A percentile compares a stretch with the other conserved stretches of the same genome.
phyloP scores from a whole-genome alignment of 2,797 vertebrate species.

The Kryptolebias ocellatus region DNA sequence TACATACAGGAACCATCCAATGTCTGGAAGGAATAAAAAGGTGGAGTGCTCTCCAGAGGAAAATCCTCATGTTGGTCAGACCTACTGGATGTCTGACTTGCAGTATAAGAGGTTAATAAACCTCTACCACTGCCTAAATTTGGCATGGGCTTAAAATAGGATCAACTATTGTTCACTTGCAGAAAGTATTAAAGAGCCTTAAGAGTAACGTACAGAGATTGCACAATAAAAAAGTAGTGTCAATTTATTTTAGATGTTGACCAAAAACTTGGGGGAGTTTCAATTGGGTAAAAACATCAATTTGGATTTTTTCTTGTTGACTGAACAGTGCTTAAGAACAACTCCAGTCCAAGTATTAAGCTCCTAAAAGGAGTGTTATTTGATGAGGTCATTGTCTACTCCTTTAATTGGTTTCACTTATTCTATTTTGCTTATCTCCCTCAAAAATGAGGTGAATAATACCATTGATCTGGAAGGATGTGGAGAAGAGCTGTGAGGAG shows the following conservation, averaged over 20 bases:
- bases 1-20: constrained; percentile 31
- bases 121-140: constrained; percentile 81
- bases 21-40: constrained; percentile 29
- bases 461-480: constrained; percentile 33
- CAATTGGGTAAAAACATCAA: constrained; percentile 10
- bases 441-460: constrained; percentile 33
- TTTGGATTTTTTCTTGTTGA: constrained; percentile 9
- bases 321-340: constrained; percentile 1
- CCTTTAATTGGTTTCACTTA: constrained; percentile 20
- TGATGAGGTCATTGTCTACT: constrained; percentile 18
- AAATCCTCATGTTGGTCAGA: constrained; percentile 33
- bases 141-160: constrained; percentile 43
- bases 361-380: constrained; percentile 26
- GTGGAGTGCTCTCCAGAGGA: constrained; percentile 56
- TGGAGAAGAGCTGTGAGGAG: constrained; percentile 55
- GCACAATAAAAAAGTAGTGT: constrained; percentile 6
- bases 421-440: constrained; percentile 20
- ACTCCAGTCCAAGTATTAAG: constrained; percentile 23
- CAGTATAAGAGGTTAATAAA: constrained; percentile 47
- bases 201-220: constrained; percentile 10
- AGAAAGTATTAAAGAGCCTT: constrained; percentile 5
- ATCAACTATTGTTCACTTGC: constrained; percentile 16
- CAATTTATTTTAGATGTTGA: constrained; percentile 23
- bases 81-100: constrained; percentile 44
- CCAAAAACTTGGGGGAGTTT: no score